Percentiles rank a stretch among this genome's conserved stretches.
These are phyloP conservation scores for Danio jaintianensis DNA, from an alignment of 2,797 vertebrate species.

Conservation along the genomic window DNA sequence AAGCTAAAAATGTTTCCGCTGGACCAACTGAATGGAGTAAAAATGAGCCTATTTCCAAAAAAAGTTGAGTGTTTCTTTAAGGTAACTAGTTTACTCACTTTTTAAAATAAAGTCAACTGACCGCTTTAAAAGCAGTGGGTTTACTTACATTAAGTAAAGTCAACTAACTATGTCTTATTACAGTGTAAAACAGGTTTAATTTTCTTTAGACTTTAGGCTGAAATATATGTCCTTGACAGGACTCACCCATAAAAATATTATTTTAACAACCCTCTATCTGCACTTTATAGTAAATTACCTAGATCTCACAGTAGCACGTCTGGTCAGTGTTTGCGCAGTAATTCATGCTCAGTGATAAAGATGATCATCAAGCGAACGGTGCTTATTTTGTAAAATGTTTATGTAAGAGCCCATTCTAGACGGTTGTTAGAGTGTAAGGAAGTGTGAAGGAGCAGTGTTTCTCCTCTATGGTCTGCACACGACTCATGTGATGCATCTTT, in stretches of 20 bases:
- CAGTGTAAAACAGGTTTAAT: not conserved
- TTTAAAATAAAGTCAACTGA: no score
- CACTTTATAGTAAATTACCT: no score
- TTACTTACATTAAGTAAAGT: not conserved
- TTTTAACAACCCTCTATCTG: not conserved
- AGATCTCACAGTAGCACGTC: no score
- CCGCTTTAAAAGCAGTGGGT: no score
- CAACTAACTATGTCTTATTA: not conserved
- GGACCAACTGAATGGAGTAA: no score
- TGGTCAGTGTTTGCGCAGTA: not conserved
- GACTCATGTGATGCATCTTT: not conserved
- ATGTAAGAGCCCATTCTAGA: not conserved
- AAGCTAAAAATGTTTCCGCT: no score
- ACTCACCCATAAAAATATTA: not conserved
- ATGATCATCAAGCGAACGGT: not conserved
- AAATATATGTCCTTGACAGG: not conserved
- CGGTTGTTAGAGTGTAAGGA: not conserved
- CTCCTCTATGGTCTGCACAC: not conserved
- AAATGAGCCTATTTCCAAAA: no score
- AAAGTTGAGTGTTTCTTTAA: no score
- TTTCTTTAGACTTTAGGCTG: not conserved
- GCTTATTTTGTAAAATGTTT: not conserved
- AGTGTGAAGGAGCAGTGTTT: slow-evolving; percentile 17
- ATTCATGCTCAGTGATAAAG: not conserved
- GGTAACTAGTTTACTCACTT: no score